Evolutionary conservation across 2,113 vertebrate species (phyloP).

Genomic region (Heterotilapia buettikoferi): DNA sequence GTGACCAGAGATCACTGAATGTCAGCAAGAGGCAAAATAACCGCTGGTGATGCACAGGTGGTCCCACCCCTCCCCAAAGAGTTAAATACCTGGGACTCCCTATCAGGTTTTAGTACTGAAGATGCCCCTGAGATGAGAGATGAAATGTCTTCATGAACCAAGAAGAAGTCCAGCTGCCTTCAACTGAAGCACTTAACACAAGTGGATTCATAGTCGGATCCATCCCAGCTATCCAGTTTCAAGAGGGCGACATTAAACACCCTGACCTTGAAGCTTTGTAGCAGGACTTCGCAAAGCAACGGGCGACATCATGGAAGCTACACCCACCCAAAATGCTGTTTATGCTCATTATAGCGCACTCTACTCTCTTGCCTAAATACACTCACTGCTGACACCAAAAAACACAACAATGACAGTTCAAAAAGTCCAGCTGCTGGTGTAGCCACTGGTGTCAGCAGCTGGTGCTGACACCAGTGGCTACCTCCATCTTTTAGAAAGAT

Average conservation of each 20-base stretch:
- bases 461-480: neutral
- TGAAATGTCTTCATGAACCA: neutral
- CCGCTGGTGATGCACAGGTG: neutral
- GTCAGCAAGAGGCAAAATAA: neutral
- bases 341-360: neutral
- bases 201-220: neutral
- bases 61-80: neutral
- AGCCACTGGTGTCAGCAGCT: no score
- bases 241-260: neutral
- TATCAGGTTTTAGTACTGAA: neutral
- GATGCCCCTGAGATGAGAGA: neutral
- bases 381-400: neutral
- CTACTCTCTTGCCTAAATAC: neutral
- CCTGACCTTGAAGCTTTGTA: neutral
- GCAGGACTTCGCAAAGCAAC: fast-evolving
- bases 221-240: neutral
- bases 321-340: neutral
- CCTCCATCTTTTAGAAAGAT: neutral
- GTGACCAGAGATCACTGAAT: neutral
- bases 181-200: neutral
- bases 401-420: neutral
- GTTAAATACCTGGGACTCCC: neutral
- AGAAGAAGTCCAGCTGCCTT: neutral
- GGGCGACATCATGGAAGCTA: neutral
- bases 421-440: neutral